Evolutionary conservation across 1,140 invertebrate genomes (phyloP), one percentile per base, ranked within the genome.

Genomic region (Lycorma delicatula): DNA sequence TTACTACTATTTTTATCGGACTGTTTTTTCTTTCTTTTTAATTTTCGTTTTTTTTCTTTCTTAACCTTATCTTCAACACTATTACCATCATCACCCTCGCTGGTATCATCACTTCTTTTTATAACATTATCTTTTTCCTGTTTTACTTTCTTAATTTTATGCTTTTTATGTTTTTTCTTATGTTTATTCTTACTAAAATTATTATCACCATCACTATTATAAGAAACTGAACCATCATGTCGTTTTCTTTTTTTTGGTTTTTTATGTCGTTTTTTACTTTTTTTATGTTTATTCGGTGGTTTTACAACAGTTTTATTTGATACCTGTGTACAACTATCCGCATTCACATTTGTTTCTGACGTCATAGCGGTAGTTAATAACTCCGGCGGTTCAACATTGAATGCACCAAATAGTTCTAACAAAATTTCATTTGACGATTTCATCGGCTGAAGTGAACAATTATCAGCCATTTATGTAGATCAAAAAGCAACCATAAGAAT

Each of bases 361-460:
- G 75, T 58, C 36, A 31, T 41, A 18, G n/a, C 60, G 58, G 6
- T 12, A 58, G 59, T 13, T 46, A 59, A 16, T 63, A 65, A 2
- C 54, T 56, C 31, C 61, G 66, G 18, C 61, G 71, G 28, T 36
- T 70, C 70, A n/a, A 69, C 67, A 56, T 86, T 82, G 64, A 86
- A 86, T 3, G 82, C 85, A 50, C 81, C 77, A 64, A 90, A 90
- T 0, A 90, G 73, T 70, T 89, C 86, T 0, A 84, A 84, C 6
- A 90, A 73, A 65, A 90, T 89, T 68, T 90, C 85, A 68, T 82
- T 85, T 0, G 86, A 88, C 3, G 85, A 83, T 65, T 86, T 86
- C 22, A 44, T 22, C 18, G 41, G 41, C n/a, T n/a, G n/a, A n/a
- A n/a, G n/a, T n/a, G n/a, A n/a, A n/a, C n/a, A n/a, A n/a, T n/a